phyloP scores from a whole-genome alignment of 2,797 vertebrate species.

The Poecilia picta region DNA sequence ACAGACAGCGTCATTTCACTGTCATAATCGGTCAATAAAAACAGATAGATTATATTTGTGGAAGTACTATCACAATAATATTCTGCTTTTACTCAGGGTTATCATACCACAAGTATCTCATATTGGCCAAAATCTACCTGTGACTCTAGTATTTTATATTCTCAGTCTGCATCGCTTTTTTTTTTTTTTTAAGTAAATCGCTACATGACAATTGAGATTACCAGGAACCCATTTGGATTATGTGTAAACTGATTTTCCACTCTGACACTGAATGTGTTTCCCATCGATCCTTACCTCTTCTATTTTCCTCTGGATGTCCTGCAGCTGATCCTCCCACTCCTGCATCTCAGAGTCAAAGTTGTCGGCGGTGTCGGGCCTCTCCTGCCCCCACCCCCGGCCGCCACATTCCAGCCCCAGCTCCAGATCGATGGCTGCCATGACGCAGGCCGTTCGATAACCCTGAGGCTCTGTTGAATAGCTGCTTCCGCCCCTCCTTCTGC shows the following conservation, averaged over 20 bases:
- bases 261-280: neutral
- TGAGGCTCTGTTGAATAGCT: constrained; percentile 47
- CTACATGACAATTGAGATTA: neutral
- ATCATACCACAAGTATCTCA: neutral
- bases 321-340: constrained; percentile 97
- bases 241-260: neutral
- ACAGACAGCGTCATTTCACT: neutral
- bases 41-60: neutral
- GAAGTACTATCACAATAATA: neutral
- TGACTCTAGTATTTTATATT: neutral
- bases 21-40: too few species aligned
- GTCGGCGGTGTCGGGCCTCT: constrained; percentile 89
- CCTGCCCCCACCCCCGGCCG: constrained; percentile 86
- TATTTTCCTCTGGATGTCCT: constrained; percentile 95
- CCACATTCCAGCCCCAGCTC: constrained; percentile 84
- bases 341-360: constrained; percentile 95
- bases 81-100: neutral
- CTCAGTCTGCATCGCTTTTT: too few species aligned
- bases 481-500: constrained; percentile 45
- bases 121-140: neutral
- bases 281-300: constrained; percentile 87
- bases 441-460: constrained; percentile 45
- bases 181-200: neutral
- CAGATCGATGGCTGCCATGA: constrained; percentile 87
- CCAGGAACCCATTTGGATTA: neutral